Base-by-base conservation (phyloP, 1,140 invertebrate genomes). In the Drosophila sulfurigaster region DNA sequence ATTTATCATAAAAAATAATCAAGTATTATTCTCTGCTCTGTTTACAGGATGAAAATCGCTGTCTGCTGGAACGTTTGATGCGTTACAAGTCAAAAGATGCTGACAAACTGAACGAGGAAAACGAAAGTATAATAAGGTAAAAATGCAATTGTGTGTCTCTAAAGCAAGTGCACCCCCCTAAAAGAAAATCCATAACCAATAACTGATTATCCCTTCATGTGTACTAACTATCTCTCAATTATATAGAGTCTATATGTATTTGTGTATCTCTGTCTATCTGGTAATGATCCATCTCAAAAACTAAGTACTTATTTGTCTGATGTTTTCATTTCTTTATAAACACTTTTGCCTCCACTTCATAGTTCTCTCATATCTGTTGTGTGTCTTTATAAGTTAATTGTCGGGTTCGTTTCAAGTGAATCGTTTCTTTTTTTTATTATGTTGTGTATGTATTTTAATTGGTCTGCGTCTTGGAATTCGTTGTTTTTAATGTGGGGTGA, bases 91-190 rank as follows among this genome's bases (percentile, higher is more conserved):
- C 97, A 11, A 96, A 97, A 93, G 98, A 98, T 94, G 98, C 98
- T 8, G 98, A 99, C 88, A 96, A 96, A 93, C 95, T 98, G 95
- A 98, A 98, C 91, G 96, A 97, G 93, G 97, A 98, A 93, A 98
- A 98, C 94, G 98, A 98, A 93, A 96, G 96, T 92, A 97, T 97
- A 92, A 93, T 98, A 70, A 97, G 96, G 96, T 97, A 94, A 95
- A 95, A 46, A 62, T 15, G 1, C 7, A 41, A 46, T 94, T 38
- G 10, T 65, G 16, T 30, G 28, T 70, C 15, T 35, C 6, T 38
- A 46, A 45, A 2, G 51, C 38, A 30, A 51, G 38, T 43, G 59
- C 35, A 38, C 13, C 54, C 20, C 13, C 54, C 8, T 8, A 38
- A 38, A 32, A 38, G 52, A 20, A 69, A 15, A 62, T 16, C 6